Evolutionary conservation across 2,888 invertebrate genomes (phyloP).

Genomic region (Epirrhoe alternata): DNA sequence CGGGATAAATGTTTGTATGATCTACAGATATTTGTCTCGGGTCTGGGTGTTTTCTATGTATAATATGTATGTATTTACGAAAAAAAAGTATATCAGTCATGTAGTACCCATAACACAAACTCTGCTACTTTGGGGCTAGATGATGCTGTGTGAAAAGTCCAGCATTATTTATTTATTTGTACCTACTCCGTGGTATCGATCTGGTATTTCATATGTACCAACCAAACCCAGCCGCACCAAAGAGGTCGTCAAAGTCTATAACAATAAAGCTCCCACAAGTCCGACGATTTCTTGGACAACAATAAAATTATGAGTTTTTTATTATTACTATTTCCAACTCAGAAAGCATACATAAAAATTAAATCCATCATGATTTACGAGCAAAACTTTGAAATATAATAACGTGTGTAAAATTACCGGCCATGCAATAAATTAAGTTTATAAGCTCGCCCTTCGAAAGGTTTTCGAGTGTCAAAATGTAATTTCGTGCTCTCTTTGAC

Average conservation of each 20-base stretch:
- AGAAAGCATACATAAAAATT: constrained; percentile 76
- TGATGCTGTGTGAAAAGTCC: too few species aligned
- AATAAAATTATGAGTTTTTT: constrained; percentile 46
- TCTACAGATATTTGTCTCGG: too few species aligned
- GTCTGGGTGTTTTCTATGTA: too few species aligned
- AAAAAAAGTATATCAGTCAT: too few species aligned
- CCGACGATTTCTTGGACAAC: constrained; percentile 39
- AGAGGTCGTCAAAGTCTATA: neutral
- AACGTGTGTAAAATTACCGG: constrained; percentile 74
- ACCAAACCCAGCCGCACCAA: too few species aligned
- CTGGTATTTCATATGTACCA: neutral
- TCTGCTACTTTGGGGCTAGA: too few species aligned
- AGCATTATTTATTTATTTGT: too few species aligned
- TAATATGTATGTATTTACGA: too few species aligned
- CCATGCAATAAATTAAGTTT: constrained; percentile 72
- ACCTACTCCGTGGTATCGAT: too few species aligned
- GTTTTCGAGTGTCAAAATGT: constrained; percentile 56
- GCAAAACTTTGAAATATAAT: constrained; percentile 79
- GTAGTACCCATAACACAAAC: too few species aligned
- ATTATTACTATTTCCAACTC: constrained; percentile 38
- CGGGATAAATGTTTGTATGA: too few species aligned
- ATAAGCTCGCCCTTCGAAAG: constrained; percentile 54
- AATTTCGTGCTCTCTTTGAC: constrained; percentile 55
- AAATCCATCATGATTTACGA: constrained; percentile 76
- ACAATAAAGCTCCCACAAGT: constrained; percentile 19